Evolutionary conservation across 2,888 invertebrate species (phyloP).

Genomic region (Sipha maydis): DNA sequence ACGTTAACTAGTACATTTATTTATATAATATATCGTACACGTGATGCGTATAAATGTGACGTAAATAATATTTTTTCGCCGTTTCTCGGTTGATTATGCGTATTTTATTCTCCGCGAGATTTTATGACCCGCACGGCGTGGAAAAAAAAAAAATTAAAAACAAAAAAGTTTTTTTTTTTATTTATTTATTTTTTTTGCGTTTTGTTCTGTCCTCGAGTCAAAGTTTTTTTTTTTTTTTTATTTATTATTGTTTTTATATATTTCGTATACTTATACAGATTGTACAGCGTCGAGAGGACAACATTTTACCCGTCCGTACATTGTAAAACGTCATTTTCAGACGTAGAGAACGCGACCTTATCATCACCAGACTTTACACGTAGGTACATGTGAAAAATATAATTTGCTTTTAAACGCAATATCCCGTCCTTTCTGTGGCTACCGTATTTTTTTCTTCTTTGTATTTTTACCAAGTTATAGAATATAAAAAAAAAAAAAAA

Average conservation of each 20-base stretch:
- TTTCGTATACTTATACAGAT: neutral
- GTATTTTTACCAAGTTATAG: neutral
- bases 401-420: constrained; percentile 9
- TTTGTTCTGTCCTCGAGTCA: constrained; percentile 4
- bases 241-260: no score
- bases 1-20: neutral
- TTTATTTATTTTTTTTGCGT: neutral
- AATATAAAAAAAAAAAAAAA: constrained; percentile 12
- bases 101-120: constrained; percentile 12
- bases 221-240: neutral
- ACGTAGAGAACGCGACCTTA: constrained; percentile 24
- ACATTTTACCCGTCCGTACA: constrained; percentile 15
- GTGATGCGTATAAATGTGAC: neutral
- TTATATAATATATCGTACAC: neutral
- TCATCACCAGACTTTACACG: constrained; percentile 2
- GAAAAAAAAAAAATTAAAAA: no score
- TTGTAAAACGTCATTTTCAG: constrained; percentile 12
- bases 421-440: neutral
- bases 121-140: no score
- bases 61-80: neutral
- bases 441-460: neutral
- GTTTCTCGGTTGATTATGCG: neutral
- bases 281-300: neutral
- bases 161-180: no score
- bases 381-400: neutral